These are phyloP conservation scores for Alviniconcha marisindica DNA, from an alignment of 1,140 invertebrate species.

Conservation along the genomic window DNA sequence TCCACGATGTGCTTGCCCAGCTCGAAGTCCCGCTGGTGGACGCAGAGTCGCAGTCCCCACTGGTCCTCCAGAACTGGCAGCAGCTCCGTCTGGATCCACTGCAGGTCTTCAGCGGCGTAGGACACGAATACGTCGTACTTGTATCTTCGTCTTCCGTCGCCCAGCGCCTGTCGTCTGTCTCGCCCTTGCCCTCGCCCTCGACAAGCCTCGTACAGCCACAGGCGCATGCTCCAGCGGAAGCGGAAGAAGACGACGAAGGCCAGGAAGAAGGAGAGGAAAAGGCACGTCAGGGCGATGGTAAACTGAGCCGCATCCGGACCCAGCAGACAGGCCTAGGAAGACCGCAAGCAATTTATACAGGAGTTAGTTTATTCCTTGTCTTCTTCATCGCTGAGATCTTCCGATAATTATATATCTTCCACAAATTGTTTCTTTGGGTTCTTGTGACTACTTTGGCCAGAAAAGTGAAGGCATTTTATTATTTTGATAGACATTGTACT, in stretches of 20 bases:
- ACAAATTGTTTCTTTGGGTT: too few relatives aligned
- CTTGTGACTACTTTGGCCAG: too few relatives aligned
- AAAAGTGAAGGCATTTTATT: too few relatives aligned
- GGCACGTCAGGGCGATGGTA: not conserved
- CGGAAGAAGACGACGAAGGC: slow-evolving; percentile 10
- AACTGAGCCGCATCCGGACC: not conserved
- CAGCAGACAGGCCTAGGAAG: not conserved
- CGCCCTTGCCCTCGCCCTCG: not conserved
- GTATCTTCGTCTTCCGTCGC: slow-evolving; percentile 1
- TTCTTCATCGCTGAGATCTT: too few relatives aligned
- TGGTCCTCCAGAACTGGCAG: slow-evolving; percentile 42
- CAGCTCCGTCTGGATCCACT: slow-evolving; percentile 44
- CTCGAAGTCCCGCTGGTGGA: slow-evolving; percentile 60
- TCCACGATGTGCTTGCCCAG: slow-evolving; percentile 51
- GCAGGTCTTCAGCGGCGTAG: slow-evolving; percentile 40
- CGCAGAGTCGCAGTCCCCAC: slow-evolving; percentile 47
- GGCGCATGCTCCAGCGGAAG: slow-evolving; percentile 28
- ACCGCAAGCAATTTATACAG: too few relatives aligned
- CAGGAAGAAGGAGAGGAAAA: not conserved
- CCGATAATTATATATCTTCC: too few relatives aligned
- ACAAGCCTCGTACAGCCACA: not conserved
- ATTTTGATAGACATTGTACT: too few relatives aligned
- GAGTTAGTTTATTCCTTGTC: too few relatives aligned
- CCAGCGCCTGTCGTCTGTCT: too few relatives aligned
- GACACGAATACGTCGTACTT: slow-evolving; percentile 51